phyloP scores from a whole-genome alignment of 2,888 invertebrate genomes.

The Apotomis turbidana region DNA sequence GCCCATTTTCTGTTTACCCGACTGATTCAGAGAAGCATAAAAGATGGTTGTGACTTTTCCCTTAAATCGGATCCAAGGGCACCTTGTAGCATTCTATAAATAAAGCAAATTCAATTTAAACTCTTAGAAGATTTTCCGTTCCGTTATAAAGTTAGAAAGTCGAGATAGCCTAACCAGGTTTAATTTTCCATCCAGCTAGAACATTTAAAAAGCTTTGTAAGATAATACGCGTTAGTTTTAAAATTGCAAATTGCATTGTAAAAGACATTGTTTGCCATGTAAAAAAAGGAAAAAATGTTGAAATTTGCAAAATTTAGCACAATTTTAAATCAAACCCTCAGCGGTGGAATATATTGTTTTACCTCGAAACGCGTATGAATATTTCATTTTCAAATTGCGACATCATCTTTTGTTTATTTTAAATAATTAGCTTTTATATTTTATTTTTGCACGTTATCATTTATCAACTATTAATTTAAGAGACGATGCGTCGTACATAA shows the following conservation, averaged over 20 bases:
- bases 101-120: background rate
- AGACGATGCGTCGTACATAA: too few species aligned
- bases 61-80: too few species aligned
- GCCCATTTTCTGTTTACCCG: too few species aligned
- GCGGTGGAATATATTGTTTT: background rate
- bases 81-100: too few species aligned
- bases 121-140: slow-evolving; percentile 15
- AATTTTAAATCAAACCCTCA: slow-evolving; percentile 13
- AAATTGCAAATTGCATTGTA: slow-evolving; percentile 29
- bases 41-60: too few species aligned
- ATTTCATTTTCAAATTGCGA: background rate
- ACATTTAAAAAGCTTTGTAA: slow-evolving; percentile 25
- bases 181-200: background rate
- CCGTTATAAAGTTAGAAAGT: slow-evolving; percentile 22
- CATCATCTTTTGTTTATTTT: too few species aligned
- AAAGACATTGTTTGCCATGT: slow-evolving; percentile 21
- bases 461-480: too few species aligned
- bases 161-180: slow-evolving; percentile 13
- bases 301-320: slow-evolving; percentile 23
- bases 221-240: slow-evolving; percentile 21
- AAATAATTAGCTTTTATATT: too few species aligned
- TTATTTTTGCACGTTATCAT: too few species aligned
- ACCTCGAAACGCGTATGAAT: background rate
- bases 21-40: too few species aligned
- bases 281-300: slow-evolving; percentile 17